phyloP scores from a whole-genome alignment of 2,797 vertebrate species.

The Bryconaethiops microstoma region DNA sequence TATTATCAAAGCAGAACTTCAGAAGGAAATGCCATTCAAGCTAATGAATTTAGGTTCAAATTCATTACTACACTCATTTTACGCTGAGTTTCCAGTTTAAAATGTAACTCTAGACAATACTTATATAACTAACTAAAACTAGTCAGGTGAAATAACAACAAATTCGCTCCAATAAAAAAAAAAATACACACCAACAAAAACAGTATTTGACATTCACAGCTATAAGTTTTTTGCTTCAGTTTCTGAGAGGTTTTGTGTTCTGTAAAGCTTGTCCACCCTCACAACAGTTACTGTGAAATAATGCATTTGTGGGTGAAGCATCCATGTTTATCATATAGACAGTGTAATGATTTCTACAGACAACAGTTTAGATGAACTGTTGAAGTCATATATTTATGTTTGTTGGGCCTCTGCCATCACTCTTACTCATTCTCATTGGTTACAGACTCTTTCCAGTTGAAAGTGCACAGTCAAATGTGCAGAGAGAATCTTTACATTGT shows the following conservation, averaged over 20 bases:
- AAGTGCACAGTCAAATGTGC: background rate
- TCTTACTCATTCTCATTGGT: slow-evolving; percentile 5
- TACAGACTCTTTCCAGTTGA: slow-evolving; percentile 22
- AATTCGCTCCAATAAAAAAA: too few relatives aligned
- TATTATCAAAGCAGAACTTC: background rate
- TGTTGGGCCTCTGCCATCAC: slow-evolving; percentile 4
- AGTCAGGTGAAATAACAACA: too few relatives aligned
- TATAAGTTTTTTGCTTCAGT: too few relatives aligned
- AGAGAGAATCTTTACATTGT: background rate
- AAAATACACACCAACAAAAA: too few relatives aligned
- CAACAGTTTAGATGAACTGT: background rate
- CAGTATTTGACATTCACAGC: too few relatives aligned
- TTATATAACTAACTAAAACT: background rate
- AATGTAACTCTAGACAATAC: background rate
- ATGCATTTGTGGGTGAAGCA: too few relatives aligned
- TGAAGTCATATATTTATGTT: slow-evolving; percentile 25
- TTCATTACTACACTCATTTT: too few relatives aligned
- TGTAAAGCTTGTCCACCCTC: too few relatives aligned
- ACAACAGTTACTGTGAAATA: too few relatives aligned
- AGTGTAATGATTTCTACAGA: background rate
- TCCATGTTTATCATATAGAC: too few relatives aligned
- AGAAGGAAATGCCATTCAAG: background rate
- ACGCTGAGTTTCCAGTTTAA: background rate
- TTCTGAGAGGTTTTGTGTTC: too few relatives aligned
- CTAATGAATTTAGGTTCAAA: background rate